These are phyloP conservation scores for Ectemnius lituratus DNA, from an alignment of 2,888 invertebrate genomes.

Conservation along the genomic window DNA sequence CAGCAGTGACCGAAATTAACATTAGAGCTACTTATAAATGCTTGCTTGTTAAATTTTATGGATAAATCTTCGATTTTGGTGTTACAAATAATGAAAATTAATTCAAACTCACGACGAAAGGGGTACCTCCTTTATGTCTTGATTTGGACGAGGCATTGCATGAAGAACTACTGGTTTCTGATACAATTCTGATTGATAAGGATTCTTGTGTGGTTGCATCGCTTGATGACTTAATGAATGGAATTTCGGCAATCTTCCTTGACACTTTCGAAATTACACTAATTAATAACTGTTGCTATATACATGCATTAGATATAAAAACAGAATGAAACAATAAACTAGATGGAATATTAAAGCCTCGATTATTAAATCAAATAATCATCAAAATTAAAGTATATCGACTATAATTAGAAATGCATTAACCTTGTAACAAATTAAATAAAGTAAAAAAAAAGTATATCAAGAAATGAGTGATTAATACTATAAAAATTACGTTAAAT, in stretches of 20 bases:
- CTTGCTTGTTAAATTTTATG: too few relatives aligned
- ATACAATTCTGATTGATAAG: slow-evolving; percentile 60
- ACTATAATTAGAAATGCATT: too few relatives aligned
- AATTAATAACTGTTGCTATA: slow-evolving; percentile 1
- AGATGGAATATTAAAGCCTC: too few relatives aligned
- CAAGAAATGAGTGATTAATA: too few relatives aligned
- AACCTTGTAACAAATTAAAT: too few relatives aligned
- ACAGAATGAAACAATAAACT: not conserved
- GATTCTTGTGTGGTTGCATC: slow-evolving; percentile 64
- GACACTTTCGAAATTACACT: slow-evolving; percentile 51
- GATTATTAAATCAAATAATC: too few relatives aligned
- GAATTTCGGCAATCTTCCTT: slow-evolving; percentile 52
- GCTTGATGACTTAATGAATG: slow-evolving; percentile 35
- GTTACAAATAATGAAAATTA: not conserved
- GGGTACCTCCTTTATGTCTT: slow-evolving; percentile 65
- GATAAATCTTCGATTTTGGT: not conserved
- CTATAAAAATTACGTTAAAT: too few relatives aligned
- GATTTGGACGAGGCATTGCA: slow-evolving; percentile 42
- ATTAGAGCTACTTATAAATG: too few relatives aligned
- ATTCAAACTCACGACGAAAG: slow-evolving; percentile 69
- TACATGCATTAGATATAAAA: too few relatives aligned
- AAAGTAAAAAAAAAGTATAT: too few relatives aligned
- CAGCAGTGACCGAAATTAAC: too few relatives aligned
- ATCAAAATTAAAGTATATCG: too few relatives aligned
- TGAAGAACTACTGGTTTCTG: slow-evolving; percentile 51